These are phyloP conservation scores for Hippolais icterina DNA, from an alignment of 2,113 vertebrate species.

Conservation along the genomic window DNA sequence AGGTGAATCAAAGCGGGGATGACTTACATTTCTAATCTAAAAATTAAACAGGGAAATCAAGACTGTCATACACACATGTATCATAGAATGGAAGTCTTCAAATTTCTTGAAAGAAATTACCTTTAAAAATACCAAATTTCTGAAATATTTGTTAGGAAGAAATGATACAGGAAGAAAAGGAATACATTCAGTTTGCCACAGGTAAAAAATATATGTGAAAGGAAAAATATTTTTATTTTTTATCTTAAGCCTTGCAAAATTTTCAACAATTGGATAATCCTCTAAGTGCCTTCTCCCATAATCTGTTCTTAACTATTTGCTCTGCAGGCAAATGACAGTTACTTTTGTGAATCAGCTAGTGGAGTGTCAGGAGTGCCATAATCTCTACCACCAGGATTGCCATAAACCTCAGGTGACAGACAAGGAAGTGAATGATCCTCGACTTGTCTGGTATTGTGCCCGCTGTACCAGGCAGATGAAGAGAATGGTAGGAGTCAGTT, in stretches of 20 bases:
- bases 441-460: slow-evolving; percentile 97
- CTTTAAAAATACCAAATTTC: neutral
- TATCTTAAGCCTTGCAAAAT: slow-evolving; percentile 11
- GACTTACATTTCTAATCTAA: neutral
- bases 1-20: neutral
- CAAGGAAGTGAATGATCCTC: slow-evolving; percentile 97
- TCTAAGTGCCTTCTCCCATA: slow-evolving; percentile 33
- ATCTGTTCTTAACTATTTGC: slow-evolving; percentile 59
- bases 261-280: slow-evolving; percentile 25
- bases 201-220: neutral
- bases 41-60: neutral
- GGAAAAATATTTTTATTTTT: neutral
- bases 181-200: neutral
- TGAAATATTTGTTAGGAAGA: neutral
- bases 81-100: neutral
- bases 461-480: slow-evolving; percentile 98
- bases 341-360: slow-evolving; percentile 94
- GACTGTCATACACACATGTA: neutral
- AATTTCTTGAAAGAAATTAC: neutral
- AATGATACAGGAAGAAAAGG: neutral
- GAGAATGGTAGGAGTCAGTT: slow-evolving; percentile 85
- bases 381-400: slow-evolving; percentile 98
- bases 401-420: slow-evolving; percentile 98
- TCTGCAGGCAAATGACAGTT: slow-evolving; percentile 95
- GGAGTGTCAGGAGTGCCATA: slow-evolving; percentile 98